A percentile compares a stretch with the other conserved stretches of the same genome.
phyloP scores from a whole-genome alignment of 2,113 vertebrate genomes.

The Girardinichthys multiradiatus region DNA sequence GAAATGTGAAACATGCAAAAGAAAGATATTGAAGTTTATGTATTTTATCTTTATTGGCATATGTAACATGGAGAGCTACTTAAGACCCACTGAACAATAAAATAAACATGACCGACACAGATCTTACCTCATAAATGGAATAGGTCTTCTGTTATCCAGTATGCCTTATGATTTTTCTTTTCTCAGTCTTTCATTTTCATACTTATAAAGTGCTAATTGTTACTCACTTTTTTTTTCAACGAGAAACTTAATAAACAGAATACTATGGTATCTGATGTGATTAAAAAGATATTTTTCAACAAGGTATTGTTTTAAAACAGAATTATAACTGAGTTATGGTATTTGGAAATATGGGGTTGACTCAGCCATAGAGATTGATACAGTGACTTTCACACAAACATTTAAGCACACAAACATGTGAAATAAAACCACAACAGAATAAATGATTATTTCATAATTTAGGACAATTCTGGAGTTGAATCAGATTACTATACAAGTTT shows the following conservation, averaged over 20 bases:
- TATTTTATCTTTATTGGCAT: conserved; percentile 32
- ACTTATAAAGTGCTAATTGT: conserved; percentile 31
- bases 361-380: conserved; percentile 55
- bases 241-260: conserved; percentile 47
- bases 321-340: conserved; percentile 53
- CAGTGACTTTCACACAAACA: conserved; percentile 34
- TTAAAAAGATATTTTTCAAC: conserved; percentile 54
- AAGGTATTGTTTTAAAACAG: conserved; percentile 61
- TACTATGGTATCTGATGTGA: conserved; percentile 60
- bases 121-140: conserved; percentile 59
- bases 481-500: conserved; percentile 40
- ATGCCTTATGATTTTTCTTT: conserved; percentile 19
- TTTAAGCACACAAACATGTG: conserved; percentile 2
- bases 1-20: conserved; percentile 4
- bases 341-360: conserved; percentile 54
- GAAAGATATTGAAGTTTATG: conserved; percentile 15
- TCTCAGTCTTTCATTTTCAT: conserved; percentile 28
- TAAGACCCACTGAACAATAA: conserved; percentile 46
- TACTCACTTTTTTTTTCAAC: conserved; percentile 49
- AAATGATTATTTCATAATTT: neutral
- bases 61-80: conserved; percentile 35
- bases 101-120: conserved; percentile 42
- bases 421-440: neutral
- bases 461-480: conserved; percentile 20
- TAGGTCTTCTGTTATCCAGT: conserved; percentile 36